phyloP scores from a whole-genome alignment of 2,113 vertebrate species.

The Bolborhynchus lineola region DNA sequence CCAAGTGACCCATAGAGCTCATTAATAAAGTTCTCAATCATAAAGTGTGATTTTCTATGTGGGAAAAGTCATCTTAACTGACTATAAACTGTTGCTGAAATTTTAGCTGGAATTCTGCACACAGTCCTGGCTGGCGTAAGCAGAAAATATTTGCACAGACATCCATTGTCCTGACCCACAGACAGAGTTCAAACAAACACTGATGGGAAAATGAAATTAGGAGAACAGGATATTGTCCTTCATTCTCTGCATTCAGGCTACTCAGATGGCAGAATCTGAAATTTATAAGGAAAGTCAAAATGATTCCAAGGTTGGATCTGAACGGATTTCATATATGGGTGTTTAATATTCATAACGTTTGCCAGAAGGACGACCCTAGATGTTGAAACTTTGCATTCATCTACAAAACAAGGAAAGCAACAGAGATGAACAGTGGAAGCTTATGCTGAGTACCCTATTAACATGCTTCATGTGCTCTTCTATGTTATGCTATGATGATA shows the following conservation, averaged over 20 bases:
- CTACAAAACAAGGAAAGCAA: not conserved
- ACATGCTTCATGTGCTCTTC: not conserved
- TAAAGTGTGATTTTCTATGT: not conserved
- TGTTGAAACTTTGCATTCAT: not conserved
- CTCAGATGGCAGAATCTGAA: conserved; percentile 51
- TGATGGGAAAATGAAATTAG: conserved; percentile 58
- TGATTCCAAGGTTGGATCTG: not conserved
- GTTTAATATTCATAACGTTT: not conserved
- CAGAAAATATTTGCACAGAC: conserved; percentile 45
- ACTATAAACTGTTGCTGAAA: not conserved
- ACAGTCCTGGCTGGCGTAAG: not conserved
- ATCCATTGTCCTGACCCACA: conserved; percentile 44
- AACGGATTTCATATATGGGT: conserved; percentile 22
- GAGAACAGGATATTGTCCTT: conserved; percentile 61
- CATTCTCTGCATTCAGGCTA: conserved; percentile 60
- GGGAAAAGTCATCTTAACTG: not conserved
- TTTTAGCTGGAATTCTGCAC: conserved; percentile 8
- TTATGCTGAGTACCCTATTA: not conserved
- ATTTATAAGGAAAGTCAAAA: conserved; percentile 44
- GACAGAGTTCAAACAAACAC: conserved; percentile 58
- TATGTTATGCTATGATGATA: not conserved
- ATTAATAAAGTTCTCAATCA: conserved; percentile 4
- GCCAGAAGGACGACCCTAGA: not conserved
- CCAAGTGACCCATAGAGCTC: not conserved
- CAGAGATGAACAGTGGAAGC: not conserved